phyloP scores from a whole-genome alignment of 2,113 vertebrate genomes.

The Eretmochelys imbricata region DNA sequence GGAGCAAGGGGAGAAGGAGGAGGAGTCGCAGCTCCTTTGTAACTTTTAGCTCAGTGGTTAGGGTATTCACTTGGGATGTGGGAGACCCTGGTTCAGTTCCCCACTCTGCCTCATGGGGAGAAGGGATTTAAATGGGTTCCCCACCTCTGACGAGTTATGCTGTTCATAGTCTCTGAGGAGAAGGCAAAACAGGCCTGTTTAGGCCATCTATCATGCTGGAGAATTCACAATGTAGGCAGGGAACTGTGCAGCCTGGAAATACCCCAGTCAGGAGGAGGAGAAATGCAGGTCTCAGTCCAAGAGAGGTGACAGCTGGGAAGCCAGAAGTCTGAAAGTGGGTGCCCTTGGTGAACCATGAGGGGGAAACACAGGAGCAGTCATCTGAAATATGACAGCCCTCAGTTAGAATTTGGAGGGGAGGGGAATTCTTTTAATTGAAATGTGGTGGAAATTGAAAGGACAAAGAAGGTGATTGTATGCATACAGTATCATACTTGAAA shows the following conservation, averaged over 20 bases:
- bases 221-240: neutral
- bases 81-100: neutral
- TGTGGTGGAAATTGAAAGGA: conserved; percentile 38
- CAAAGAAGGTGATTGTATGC: conserved; percentile 33
- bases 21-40: neutral
- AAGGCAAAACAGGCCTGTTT: neutral
- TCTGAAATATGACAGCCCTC: neutral
- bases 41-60: neutral
- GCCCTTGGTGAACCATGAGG: neutral
- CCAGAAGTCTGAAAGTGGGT: neutral
- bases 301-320: neutral
- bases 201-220: neutral
- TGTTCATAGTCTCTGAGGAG: neutral
- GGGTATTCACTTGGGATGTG: neutral
- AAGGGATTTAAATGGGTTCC: neutral
- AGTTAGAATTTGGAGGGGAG: neutral
- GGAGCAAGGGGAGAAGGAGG: neutral
- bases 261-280: neutral
- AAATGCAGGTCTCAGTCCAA: neutral
- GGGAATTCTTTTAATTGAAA: neutral
- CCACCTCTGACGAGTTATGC: neutral
- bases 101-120: neutral
- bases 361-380: neutral
- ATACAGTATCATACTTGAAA: accelerated
- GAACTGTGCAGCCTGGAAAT: neutral